Evolutionary conservation across 2,888 invertebrate species (phyloP), one percentile per base, ranked within the genome.

Genomic region (Deilephila porcellus): DNA sequence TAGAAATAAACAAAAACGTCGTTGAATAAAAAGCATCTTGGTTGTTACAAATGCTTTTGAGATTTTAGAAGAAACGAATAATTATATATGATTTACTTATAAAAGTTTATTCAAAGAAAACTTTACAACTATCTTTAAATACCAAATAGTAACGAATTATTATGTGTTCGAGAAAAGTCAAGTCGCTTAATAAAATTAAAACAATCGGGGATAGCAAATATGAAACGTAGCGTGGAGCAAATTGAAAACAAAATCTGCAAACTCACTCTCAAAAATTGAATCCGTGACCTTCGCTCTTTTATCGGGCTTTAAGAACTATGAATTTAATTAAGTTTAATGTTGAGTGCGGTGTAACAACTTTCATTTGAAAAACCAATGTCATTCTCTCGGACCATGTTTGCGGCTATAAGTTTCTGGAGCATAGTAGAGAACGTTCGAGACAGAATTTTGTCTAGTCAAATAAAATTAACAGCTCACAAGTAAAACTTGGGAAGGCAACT

Each of bases 291-390:
- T 87, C 84, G 81, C 81, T 80, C 81, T 83, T 79, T 80, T 79
- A 80, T 81, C 76, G 80, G 75, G 75, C 76, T 73, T 80, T 80
- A 79, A 80, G 77, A 80, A 79, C 81, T 81, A 80, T 72, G 76
- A 79, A 82, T 83, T 81, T 81, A 83, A 86, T 84, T 82, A 84
- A 79, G 74, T 80, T 76, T 78, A 79, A 78, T 74, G 77, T 79
- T 80, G 79, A 78, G 79, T 79, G 76, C 74, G 75, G 77, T 76
- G 79, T 76, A 82, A 85, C 85, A 82, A 86, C 86, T 86, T 86
- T 87, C 86, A 83, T 85, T 84, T 83, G 76, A 80, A 79, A 81
- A 79, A 85, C 77, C 87, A 87, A 87, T 87, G 85, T 82, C 86
- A 79, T 79, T 83, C 80, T 71, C 74, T 77, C 71, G 71, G 53